These are phyloP conservation scores for Drosophila sordidula DNA, from an alignment of 2,888 invertebrate genomes.

Conservation along the genomic window DNA sequence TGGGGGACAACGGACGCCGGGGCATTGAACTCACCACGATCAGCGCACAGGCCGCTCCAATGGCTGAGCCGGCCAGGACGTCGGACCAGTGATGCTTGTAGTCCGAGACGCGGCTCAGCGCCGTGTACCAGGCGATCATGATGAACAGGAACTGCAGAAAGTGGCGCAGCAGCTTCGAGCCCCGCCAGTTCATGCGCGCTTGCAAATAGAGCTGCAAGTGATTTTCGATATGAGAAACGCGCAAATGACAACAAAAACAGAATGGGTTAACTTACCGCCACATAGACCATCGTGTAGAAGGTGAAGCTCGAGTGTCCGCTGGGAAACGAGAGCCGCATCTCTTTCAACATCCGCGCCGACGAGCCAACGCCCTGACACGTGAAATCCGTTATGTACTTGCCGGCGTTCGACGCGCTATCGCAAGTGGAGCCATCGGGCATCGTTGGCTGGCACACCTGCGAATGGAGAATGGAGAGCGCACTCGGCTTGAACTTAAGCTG, in stretches of 20 bases:
- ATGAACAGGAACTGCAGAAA: slow-evolving; percentile 93
- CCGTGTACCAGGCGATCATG: slow-evolving; percentile 93
- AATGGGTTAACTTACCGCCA: slow-evolving; percentile 89
- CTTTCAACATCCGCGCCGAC: slow-evolving; percentile 87
- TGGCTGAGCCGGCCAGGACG: slow-evolving; percentile 92
- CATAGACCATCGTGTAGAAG: slow-evolving; percentile 93
- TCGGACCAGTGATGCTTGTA: slow-evolving; percentile 99
- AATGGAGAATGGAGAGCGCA: slow-evolving; percentile 4
- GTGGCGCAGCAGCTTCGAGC: slow-evolving; percentile 92
- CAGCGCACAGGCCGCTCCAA: slow-evolving; percentile 89
- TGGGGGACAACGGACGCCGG: too few relatives aligned
- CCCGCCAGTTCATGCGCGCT: slow-evolving; percentile 92
- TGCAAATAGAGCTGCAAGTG: slow-evolving; percentile 93
- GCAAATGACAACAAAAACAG: neutral
- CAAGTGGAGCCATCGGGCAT: slow-evolving; percentile 80
- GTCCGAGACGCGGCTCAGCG: slow-evolving; percentile 96
- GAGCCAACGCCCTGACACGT: slow-evolving; percentile 87
- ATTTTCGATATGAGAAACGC: slow-evolving; percentile 6
- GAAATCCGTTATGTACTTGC: slow-evolving; percentile 90
- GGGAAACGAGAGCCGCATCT: slow-evolving; percentile 94
- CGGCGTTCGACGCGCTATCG: slow-evolving; percentile 86
- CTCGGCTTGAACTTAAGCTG: slow-evolving; percentile 19
- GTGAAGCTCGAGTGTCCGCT: slow-evolving; percentile 97
- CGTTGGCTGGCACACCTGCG: slow-evolving; percentile 67
- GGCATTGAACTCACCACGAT: slow-evolving; percentile 87